A percentile compares a stretch with the other conserved stretches of the same genome.
These are phyloP conservation scores for Alloscopus bannaensis DNA, from an alignment of 2,888 invertebrate species.

Conservation along the genomic window DNA sequence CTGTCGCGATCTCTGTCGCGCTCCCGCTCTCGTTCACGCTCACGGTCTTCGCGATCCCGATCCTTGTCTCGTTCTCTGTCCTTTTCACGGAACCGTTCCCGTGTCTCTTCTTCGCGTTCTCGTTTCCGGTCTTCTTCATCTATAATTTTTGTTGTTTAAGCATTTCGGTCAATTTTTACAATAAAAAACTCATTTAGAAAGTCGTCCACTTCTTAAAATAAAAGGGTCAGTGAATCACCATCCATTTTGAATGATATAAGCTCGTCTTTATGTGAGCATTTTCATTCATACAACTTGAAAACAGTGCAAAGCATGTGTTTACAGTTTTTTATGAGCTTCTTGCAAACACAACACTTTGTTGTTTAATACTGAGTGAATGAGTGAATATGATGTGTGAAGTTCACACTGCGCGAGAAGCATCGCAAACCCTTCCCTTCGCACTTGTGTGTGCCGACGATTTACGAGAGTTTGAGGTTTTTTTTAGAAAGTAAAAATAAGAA, in stretches of 20 bases:
- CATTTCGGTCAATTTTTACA: neutral
- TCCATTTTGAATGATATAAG: neutral
- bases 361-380: neutral
- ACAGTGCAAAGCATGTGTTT: neutral
- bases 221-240: neutral
- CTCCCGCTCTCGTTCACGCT: neutral
- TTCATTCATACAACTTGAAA: neutral
- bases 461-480: too few relatives aligned
- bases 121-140: conserved; percentile 33
- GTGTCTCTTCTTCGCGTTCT: conserved; percentile 14
- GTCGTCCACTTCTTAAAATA: neutral
- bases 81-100: neutral
- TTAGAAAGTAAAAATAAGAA: too few relatives aligned
- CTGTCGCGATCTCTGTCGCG: conserved; percentile 9
- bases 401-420: neutral
- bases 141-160: too few relatives aligned
- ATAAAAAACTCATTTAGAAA: neutral
- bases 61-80: conserved; percentile 17
- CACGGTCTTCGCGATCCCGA: neutral
- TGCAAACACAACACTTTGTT: neutral
- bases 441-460: too few relatives aligned
- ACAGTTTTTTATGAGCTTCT: neutral
- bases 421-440: neutral
- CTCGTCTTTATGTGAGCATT: neutral
- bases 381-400: neutral